Evolutionary conservation across 2,113 vertebrate genomes (phyloP).

Genomic region (Cacatua alba): DNA sequence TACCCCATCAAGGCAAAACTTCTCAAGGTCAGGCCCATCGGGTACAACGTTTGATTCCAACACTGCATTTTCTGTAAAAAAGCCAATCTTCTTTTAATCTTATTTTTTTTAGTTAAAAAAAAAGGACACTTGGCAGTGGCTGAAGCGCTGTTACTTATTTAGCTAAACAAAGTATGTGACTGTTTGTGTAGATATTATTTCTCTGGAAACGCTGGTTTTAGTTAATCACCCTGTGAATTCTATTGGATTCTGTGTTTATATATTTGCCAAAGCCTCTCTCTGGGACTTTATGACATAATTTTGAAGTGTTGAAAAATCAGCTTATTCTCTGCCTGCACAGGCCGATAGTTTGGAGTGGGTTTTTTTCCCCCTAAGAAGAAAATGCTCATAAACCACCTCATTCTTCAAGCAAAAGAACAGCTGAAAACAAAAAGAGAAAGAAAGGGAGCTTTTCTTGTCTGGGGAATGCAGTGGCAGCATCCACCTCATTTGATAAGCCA

Average conservation of each 20-base stretch:
- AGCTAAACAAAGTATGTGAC: background rate
- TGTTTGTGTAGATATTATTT: conserved; percentile 2
- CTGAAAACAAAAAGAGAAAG: background rate
- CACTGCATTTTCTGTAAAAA: background rate
- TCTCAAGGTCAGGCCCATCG: rapidly evolving
- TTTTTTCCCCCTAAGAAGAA: background rate
- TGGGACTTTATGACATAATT: background rate
- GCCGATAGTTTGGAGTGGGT: background rate
- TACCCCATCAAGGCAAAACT: background rate
- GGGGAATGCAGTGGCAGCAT: background rate
- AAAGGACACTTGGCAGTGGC: background rate
- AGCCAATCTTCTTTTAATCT: background rate
- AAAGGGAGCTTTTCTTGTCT: background rate
- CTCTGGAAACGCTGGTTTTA: background rate
- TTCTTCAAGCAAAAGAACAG: background rate
- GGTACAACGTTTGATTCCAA: background rate
- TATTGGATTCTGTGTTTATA: background rate
- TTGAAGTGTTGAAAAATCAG: conserved; percentile 43
- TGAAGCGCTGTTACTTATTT: background rate
- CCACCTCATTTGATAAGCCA: background rate
- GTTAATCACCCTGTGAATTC: background rate
- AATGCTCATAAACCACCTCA: background rate
- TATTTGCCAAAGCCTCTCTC: background rate
- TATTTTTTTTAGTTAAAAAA: background rate
- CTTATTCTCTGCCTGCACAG: background rate